These are phyloP conservation scores for Cossypha heuglini DNA, from an alignment of 2,797 vertebrate species.

Conservation along the genomic window DNA sequence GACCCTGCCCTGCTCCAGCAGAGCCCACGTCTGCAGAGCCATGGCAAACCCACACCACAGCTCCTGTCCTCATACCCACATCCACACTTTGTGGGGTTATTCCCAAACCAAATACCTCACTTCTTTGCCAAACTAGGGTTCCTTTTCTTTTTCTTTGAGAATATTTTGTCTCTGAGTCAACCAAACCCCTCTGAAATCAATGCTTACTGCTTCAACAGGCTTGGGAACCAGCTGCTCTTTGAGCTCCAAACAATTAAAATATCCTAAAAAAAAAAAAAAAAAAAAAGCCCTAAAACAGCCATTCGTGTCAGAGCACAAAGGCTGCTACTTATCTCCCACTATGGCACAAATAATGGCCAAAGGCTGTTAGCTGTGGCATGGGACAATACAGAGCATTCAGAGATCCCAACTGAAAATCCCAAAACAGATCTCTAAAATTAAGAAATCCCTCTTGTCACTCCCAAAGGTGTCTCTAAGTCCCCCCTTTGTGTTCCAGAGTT, in stretches of 20 bases:
- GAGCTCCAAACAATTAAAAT: neutral
- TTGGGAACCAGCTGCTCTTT: neutral
- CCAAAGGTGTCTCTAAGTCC: neutral
- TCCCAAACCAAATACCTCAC: neutral
- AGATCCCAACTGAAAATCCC: neutral
- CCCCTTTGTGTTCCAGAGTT: neutral
- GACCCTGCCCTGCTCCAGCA: neutral
- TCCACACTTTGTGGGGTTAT: neutral
- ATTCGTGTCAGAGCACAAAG: neutral
- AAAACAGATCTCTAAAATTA: neutral
- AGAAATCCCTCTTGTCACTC: neutral
- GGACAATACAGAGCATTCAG: neutral
- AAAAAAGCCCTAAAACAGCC: neutral
- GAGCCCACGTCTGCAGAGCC: neutral
- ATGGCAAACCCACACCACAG: rapidly evolving
- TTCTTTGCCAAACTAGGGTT: neutral
- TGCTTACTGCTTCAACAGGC: neutral
- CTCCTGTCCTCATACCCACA: neutral
- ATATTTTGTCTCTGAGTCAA: neutral
- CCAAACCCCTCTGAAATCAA: neutral
- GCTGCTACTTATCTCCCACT: neutral
- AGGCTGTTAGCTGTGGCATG: neutral
- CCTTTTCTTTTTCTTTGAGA: neutral
- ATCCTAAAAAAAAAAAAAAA: neutral
- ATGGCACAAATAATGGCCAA: neutral